Conservation (phyloP, 2,113 vertebrate genomes). For the Chaetodon trifascialis region DNA sequence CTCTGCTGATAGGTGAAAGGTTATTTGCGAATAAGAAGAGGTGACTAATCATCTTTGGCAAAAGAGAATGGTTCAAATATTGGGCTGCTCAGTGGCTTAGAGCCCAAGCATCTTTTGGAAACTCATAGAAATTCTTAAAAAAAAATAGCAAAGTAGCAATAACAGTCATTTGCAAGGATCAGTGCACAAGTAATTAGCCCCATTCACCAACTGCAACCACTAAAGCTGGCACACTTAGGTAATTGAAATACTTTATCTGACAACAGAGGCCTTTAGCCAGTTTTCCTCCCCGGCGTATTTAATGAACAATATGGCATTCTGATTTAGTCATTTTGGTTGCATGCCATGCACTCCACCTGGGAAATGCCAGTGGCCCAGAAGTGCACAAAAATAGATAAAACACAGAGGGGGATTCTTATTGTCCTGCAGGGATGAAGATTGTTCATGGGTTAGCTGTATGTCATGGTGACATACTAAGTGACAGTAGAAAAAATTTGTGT, state of each 20-base stretch:
- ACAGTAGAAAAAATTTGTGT: neutral
- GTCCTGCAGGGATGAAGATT: neutral
- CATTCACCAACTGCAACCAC: neutral
- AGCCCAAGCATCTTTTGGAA: constrained; percentile 7
- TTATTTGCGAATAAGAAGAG: neutral
- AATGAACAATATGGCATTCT: constrained; percentile 5
- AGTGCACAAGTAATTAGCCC: neutral
- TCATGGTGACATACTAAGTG: neutral
- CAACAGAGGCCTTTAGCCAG: neutral
- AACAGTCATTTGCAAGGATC: constrained; percentile 6
- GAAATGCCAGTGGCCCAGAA: neutral
- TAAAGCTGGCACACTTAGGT: constrained; percentile 1
- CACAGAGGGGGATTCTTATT: neutral
- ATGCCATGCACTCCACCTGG: neutral
- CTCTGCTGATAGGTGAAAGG: neutral
- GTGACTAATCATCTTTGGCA: constrained; percentile 15
- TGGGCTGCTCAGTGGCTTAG: neutral
- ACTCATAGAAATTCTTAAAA: neutral
- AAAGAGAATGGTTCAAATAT: neutral
- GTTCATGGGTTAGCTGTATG: neutral
- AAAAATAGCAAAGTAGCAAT: neutral
- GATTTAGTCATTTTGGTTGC: neutral
- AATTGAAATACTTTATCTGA: constrained; percentile 11
- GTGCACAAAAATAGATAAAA: neutral
- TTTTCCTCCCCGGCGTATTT: neutral